phyloP scores from a whole-genome alignment of 2,888 invertebrate genomes.

The Tipula confusa region DNA sequence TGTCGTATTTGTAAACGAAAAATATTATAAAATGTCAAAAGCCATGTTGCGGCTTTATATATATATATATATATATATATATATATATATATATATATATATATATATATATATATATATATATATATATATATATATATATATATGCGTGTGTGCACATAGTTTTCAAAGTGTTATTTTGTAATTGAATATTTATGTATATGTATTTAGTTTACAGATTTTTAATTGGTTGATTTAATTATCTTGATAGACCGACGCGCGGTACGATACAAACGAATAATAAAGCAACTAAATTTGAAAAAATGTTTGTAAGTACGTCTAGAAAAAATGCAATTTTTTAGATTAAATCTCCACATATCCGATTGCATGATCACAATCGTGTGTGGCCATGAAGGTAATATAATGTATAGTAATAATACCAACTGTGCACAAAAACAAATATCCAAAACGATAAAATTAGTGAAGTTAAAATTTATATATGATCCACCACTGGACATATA shows the following conservation, averaged over 20 bases:
- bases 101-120: too few species aligned
- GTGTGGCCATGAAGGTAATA: neutral
- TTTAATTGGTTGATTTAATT: neutral
- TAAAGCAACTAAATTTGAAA: too few species aligned
- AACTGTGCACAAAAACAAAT: neutral
- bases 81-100: too few species aligned
- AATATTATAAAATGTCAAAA: neutral
- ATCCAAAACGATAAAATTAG: too few species aligned
- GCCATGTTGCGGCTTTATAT: neutral
- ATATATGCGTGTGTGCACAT: too few species aligned
- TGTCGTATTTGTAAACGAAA: neutral
- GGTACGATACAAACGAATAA: neutral
- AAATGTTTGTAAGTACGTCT: too few species aligned
- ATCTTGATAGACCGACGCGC: neutral
- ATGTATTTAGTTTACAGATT: neutral
- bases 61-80: too few species aligned
- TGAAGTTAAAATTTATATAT: too few species aligned
- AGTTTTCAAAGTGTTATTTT: neutral
- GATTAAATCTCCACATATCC: neutral
- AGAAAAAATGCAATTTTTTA: neutral
- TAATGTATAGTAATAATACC: neutral
- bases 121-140: too few species aligned
- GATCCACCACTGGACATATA: neutral
- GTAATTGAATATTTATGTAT: neutral
- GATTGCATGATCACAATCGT: neutral